Percentiles rank a stretch among this genome's conserved stretches.
These are phyloP conservation scores for Eurois occulta DNA, from an alignment of 2,888 invertebrate genomes.

Conservation along the genomic window DNA sequence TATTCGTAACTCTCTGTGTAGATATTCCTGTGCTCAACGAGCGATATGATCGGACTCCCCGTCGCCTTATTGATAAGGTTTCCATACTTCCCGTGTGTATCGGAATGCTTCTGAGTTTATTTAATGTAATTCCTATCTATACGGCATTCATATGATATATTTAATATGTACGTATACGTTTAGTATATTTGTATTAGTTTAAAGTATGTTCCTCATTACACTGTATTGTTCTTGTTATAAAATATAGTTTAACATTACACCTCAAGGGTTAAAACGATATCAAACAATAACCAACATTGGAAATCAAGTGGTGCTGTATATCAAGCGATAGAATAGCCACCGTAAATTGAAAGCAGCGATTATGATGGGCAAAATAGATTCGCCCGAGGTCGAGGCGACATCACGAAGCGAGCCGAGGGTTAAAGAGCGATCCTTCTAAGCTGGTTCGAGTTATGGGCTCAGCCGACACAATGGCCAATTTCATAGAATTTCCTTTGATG, in stretches of 20 bases:
- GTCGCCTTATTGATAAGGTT: slow-evolving; percentile 89
- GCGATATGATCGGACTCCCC: slow-evolving; percentile 89
- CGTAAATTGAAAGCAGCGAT: slow-evolving; percentile 89
- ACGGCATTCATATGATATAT: slow-evolving; percentile 66
- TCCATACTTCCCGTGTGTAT: slow-evolving; percentile 88
- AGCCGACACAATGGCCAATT: slow-evolving; percentile 88
- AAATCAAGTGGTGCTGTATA: slow-evolving; percentile 76
- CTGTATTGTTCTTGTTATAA: slow-evolving; percentile 47
- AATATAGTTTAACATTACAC: slow-evolving; percentile 42
- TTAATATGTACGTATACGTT: slow-evolving; percentile 67
- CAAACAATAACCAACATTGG: slow-evolving; percentile 71
- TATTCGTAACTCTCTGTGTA: slow-evolving; percentile 82
- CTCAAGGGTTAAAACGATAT: slow-evolving; percentile 69
- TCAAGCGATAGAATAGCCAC: slow-evolving; percentile 84
- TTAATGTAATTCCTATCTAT: slow-evolving; percentile 83
- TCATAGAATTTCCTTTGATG: slow-evolving; percentile 85
- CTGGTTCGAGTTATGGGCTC: slow-evolving; percentile 85
- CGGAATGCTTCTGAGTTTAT: slow-evolving; percentile 88
- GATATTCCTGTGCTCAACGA: slow-evolving; percentile 80
- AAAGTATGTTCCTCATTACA: slow-evolving; percentile 33
- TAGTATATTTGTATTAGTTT: slow-evolving; percentile 45
- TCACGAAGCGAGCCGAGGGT: slow-evolving; percentile 86
- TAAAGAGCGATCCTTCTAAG: slow-evolving; percentile 86
- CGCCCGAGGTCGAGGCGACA: slow-evolving; percentile 86
- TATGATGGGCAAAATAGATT: slow-evolving; percentile 89